These are phyloP conservation scores for Sceloporus undulatus DNA, from an alignment of 2,113 vertebrate species.

Conservation along the genomic window DNA sequence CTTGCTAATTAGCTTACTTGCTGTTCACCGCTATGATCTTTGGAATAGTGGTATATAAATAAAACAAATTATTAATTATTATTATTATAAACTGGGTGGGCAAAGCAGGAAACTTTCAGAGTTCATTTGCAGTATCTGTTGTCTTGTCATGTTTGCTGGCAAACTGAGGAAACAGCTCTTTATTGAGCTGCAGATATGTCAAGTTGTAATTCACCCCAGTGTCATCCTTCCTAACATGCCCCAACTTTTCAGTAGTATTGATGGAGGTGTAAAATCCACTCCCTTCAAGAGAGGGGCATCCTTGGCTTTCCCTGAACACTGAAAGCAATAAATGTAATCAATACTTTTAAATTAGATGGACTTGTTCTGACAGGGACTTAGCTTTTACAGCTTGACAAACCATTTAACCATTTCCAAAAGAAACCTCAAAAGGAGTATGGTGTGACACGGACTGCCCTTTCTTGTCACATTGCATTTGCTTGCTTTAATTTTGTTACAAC, in stretches of 20 bases:
- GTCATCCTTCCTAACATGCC: conserved; percentile 20
- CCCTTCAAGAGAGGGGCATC: conserved; percentile 2
- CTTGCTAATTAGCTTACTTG: no score
- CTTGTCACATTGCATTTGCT: conserved; percentile 40
- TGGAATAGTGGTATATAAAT: no score
- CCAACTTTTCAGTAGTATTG: conserved; percentile 6
- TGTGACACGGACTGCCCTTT: conserved; percentile 14
- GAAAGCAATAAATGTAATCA: conserved; percentile 60
- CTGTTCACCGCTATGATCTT: no score
- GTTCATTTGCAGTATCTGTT: neutral
- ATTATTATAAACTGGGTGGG: neutral
- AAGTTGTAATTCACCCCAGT: conserved; percentile 19
- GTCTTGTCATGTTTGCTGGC: conserved; percentile 12
- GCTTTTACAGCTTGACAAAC: conserved; percentile 55
- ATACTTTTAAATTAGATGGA: conserved; percentile 62
- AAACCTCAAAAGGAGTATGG: conserved; percentile 50
- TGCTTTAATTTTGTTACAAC: conserved; percentile 53
- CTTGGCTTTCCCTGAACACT: conserved; percentile 54
- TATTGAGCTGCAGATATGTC: neutral
- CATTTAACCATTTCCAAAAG: conserved; percentile 53
- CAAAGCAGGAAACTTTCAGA: neutral
- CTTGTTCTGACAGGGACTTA: conserved; percentile 37
- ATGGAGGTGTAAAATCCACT: conserved; percentile 15
- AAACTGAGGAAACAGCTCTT: conserved; percentile 36
- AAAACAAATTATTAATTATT: no score